These are phyloP conservation scores for Belgica antarctica DNA, from an alignment of 2,888 invertebrate species.

Conservation along the genomic window DNA sequence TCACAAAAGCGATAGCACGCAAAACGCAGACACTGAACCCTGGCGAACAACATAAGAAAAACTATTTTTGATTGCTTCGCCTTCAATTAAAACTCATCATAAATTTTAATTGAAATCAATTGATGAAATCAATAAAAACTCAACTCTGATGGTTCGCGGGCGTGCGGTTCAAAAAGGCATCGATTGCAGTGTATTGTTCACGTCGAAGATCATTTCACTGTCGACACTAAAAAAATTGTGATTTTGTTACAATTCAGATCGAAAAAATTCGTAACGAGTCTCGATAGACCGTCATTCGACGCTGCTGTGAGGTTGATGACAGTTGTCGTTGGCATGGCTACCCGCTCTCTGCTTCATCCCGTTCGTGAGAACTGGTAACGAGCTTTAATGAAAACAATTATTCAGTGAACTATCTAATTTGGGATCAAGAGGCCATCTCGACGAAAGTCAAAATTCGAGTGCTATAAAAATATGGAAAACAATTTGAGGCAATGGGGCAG, in stretches of 20 bases:
- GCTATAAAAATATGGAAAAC: conserved; percentile 18
- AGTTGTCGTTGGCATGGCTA: conserved; percentile 13
- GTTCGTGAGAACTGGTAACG: conserved; percentile 13
- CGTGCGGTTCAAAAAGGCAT: neutral
- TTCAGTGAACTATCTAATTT: conserved; percentile 39
- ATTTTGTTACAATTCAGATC: conserved; percentile 14
- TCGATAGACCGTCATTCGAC: neutral
- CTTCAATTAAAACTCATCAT: conserved; percentile 42
- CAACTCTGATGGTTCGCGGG: neutral
- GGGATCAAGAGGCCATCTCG: conserved; percentile 28
- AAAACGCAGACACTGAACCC: neutral
- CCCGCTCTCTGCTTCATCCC: neutral
- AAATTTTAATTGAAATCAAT: conserved; percentile 42
- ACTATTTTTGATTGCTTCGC: conserved; percentile 21
- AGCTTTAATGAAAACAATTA: conserved; percentile 34
- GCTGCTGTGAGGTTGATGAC: conserved; percentile 16
- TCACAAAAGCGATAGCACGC: neutral
- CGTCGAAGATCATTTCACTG: neutral
- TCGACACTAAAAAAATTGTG: conserved; percentile 25
- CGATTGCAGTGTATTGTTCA: conserved; percentile 6
- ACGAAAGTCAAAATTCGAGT: neutral
- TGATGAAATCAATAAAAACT: conserved; percentile 38
- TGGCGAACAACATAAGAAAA: conserved; percentile 14
- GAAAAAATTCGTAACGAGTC: neutral
- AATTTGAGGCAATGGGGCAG: neutral